Conservation (phyloP, 2,888 invertebrate species). For the Folsomia manolachei region DNA sequence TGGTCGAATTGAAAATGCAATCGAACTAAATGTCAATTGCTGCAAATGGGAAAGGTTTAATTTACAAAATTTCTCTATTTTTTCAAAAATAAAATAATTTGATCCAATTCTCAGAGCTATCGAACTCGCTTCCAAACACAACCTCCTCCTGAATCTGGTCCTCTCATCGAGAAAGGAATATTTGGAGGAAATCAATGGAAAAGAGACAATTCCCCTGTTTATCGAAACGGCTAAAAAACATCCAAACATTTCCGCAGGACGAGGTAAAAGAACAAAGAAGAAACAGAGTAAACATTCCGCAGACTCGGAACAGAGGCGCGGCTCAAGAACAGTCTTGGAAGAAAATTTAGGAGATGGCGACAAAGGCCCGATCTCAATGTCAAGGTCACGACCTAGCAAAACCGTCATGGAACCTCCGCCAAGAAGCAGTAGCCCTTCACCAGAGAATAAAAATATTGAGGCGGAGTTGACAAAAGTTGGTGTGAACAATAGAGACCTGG, state of each 20-base stretch:
- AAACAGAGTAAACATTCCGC: slow-evolving; percentile 16
- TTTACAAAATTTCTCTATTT: background rate
- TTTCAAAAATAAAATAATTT: background rate
- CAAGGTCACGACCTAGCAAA: background rate
- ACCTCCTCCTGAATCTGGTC: slow-evolving; percentile 71
- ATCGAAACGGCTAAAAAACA: slow-evolving; percentile 37
- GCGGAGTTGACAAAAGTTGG: background rate
- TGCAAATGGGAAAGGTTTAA: slow-evolving; percentile 71
- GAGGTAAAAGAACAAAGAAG: slow-evolving; percentile 22
- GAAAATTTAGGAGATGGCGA: no score
- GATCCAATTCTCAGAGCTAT: slow-evolving; percentile 61
- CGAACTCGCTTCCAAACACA: slow-evolving; percentile 70
- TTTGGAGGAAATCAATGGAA: slow-evolving; percentile 27
- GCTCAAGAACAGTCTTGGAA: no score
- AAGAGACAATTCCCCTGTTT: slow-evolving; percentile 26
- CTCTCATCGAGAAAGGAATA: slow-evolving; percentile 62
- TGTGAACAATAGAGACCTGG: slow-evolving; percentile 12
- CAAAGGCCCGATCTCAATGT: no score
- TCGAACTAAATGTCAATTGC: slow-evolving; percentile 67
- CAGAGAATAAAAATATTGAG: background rate
- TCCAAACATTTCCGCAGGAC: background rate
- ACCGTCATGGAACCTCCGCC: no score
- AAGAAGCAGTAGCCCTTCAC: background rate
- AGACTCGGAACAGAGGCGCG: background rate
- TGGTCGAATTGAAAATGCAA: slow-evolving; percentile 67